Evolutionary conservation across 2,113 vertebrate species (phyloP), one percentile per base, ranked within the genome.

Genomic region (Vanacampus margaritifer): DNA sequence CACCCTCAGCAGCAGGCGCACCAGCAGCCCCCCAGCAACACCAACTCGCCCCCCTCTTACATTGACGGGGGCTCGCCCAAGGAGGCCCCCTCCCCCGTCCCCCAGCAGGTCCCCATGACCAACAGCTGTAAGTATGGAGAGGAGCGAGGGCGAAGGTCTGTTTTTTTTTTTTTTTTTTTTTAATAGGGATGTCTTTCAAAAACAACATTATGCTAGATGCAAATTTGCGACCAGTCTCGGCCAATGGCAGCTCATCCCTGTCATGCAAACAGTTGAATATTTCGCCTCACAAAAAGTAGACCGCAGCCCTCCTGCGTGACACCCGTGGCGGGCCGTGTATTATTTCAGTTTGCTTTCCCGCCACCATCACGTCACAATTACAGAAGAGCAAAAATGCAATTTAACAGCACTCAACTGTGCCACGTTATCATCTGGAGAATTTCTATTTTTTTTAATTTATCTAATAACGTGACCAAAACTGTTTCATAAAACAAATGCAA

Each of bases 51-150:
- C 93, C 91, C 91, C 81, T 91, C 90, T 89, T 92, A 92, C 54
- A 92, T 92, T 90, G 94, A 95, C 72, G 89, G 91, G 93, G 88
- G 91, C 87, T 84, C 91, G 71, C 90, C 92, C 90, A 92, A 92
- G 94, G 93, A 92, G 92, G 93, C 84, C 87, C 89, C 91, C 84
- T 92, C 94, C 91, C 92, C 92, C 84, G 85, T 89, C 85, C 93
- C 93, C 91, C 94, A 92, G 90, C 84, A 93, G 89, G 79, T 91
- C 88, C 74, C 78, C 63, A 81, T 89, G 89, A 86, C 90, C 90
- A 90, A 84, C 85, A 92, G 92, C 91, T 94, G 95, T 97, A 95
- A 97, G 95, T 97, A 94, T 92, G 84, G 84, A 79, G 77, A 86
- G 86, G 85, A 85, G 71, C 73, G 77, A 78, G 69, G 76, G 84